phyloP scores from a whole-genome alignment of 2,888 invertebrate species.

The Cosmia trapezina region DNA sequence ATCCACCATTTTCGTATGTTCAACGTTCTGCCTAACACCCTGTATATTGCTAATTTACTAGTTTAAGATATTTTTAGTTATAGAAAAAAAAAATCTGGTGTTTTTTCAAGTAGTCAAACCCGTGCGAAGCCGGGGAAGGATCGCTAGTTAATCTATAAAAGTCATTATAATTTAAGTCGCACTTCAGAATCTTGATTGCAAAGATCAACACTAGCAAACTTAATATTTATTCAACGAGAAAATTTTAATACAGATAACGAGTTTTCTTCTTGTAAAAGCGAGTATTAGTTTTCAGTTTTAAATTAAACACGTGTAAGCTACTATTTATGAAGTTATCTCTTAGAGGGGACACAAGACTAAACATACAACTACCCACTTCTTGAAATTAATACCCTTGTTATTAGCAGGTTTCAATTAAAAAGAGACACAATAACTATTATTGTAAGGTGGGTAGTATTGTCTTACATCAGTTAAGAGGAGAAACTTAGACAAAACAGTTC shows the following conservation, averaged over 20 bases:
- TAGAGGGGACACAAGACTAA: background rate
- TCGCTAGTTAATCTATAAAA: background rate
- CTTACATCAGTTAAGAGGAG: background rate
- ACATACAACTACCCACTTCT: slow-evolving; percentile 4
- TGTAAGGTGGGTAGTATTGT: slow-evolving; percentile 7
- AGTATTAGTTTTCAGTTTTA: too few species aligned
- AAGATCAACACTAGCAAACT: background rate
- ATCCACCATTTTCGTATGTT: too few species aligned
- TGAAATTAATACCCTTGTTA: slow-evolving; percentile 21
- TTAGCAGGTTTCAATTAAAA: background rate
- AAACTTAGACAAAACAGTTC: background rate
- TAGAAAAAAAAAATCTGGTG: too few species aligned
- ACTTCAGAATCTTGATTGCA: background rate
- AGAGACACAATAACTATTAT: slow-evolving; percentile 12
- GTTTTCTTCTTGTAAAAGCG: background rate
- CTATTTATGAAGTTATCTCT: background rate
- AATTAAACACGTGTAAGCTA: background rate
- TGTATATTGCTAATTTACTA: too few species aligned
- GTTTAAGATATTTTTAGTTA: too few species aligned
- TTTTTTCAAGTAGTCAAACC: background rate
- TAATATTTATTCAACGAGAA: background rate
- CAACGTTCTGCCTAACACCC: too few species aligned
- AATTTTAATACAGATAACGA: background rate
- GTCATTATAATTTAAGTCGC: background rate
- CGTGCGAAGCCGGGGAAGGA: background rate